These are phyloP conservation scores for Cyprinodon tularosa DNA, from an alignment of 2,113 vertebrate species.

Conservation along the genomic window DNA sequence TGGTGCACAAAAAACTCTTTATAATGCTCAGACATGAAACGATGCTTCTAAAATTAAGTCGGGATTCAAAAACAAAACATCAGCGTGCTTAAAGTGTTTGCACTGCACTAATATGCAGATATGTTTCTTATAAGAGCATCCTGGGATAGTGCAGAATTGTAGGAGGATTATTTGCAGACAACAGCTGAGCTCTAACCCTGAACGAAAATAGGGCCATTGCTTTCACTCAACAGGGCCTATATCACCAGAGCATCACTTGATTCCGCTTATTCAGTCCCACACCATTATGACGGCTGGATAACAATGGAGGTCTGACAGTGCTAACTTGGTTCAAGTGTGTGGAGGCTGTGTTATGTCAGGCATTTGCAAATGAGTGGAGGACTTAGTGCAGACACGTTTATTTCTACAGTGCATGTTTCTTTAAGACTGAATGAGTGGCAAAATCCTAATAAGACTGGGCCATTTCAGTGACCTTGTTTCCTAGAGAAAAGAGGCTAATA, in stretches of 20 bases:
- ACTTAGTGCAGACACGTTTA: conserved; percentile 12
- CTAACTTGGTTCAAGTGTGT: conserved; percentile 23
- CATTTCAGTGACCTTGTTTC: conserved; percentile 79
- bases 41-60: not conserved
- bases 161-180: conserved; percentile 55
- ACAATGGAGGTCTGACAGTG: conserved; percentile 42
- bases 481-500: conserved; percentile 72
- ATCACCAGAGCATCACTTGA: conserved; percentile 49
- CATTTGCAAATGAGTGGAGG: conserved; percentile 26
- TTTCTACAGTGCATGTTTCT: conserved; percentile 54
- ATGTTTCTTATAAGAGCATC: conserved; percentile 13
- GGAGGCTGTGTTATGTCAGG: conserved; percentile 16
- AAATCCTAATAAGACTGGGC: conserved; percentile 72
- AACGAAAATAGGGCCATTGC: conserved; percentile 71
- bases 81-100: not conserved
- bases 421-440: conserved; percentile 63
- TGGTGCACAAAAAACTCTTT: not conserved
- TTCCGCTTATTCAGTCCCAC: conserved; percentile 44
- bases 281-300: conserved; percentile 32
- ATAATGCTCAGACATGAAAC: not conserved
- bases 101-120: not conserved
- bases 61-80: conserved; percentile 3
- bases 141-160: conserved; percentile 8
- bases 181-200: conserved; percentile 75
- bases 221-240: conserved; percentile 58